Conservation (phyloP, 1,140 invertebrate species). For the Schmidtea mediterranea region DNA sequence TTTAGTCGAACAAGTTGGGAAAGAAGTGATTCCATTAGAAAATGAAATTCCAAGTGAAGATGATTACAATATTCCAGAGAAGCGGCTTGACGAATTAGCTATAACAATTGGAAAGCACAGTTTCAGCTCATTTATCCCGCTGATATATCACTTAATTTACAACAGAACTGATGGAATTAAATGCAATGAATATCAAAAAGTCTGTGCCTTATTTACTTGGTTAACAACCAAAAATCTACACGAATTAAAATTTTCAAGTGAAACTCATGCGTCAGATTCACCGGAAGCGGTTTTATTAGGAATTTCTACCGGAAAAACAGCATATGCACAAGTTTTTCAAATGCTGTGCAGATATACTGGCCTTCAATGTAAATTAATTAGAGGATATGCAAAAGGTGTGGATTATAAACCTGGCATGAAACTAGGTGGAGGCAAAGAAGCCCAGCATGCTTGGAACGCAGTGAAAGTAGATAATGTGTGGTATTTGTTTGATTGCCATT, state of each 20-base stretch:
- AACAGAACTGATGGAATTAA: too few relatives aligned
- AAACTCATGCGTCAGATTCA: constrained; percentile 17
- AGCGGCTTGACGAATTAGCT: too few relatives aligned
- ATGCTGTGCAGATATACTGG: constrained; percentile 22
- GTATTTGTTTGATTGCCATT: constrained; percentile 25
- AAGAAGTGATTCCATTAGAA: too few relatives aligned
- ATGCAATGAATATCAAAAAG: neutral
- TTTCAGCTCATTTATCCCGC: too few relatives aligned
- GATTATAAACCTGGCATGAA: constrained; percentile 25
- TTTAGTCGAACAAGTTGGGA: too few relatives aligned
- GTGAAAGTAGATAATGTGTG: constrained; percentile 24
- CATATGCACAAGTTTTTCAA: constrained; percentile 26
- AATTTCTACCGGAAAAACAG: constrained; percentile 21
- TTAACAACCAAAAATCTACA: constrained; percentile 24
- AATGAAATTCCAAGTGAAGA: too few relatives aligned
- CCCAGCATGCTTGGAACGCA: constrained; percentile 26
- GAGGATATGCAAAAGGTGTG: constrained; percentile 25
- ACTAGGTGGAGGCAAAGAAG: constrained; percentile 16
- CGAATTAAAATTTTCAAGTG: constrained; percentile 32
- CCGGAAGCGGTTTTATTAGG: constrained; percentile 25
- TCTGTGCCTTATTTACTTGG: constrained; percentile 25
- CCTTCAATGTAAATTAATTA: constrained; percentile 23
- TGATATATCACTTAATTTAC: too few relatives aligned
- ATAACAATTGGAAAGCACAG: too few relatives aligned
- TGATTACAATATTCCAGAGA: too few relatives aligned